Base-by-base conservation (phyloP, 1,140 invertebrate genomes). In the Bombus ignitus region DNA sequence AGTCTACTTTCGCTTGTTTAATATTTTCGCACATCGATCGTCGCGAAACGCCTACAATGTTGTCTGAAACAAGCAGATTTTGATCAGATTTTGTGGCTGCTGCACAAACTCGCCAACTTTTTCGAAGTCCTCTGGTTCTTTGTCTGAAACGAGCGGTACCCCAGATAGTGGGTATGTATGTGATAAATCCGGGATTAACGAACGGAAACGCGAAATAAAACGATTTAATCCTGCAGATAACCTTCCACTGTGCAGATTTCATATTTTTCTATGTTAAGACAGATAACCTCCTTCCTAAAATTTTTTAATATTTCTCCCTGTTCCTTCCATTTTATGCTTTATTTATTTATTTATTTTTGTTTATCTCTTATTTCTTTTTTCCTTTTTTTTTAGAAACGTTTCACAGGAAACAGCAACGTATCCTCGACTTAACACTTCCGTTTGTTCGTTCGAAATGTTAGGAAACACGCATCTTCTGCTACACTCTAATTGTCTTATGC, bases 101-200 rank as follows among this genome's bases (percentile, higher is more conserved):
- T 3, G 25, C 35, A 15, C 28, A 25, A 44, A 28, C 15, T 13
- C 15, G 22, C 9, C 28, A 83, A 68, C 42, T 68, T 83, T 77
- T 83, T 77, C 65, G 5, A 81, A 81, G 62, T 53, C 18, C 25
- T 42, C 53, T 3, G 42, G 32, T 47, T 62, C 6, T 35, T 9
- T 28, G 44, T 10, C 15, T 32, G 70, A 68, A 76, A 68, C 72
- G 72, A 44, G 81, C 47, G 47, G 47, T 47, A 4, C 18, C 44
- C 47, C 81, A 83, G 73, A 22, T 83, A 73, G 13, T 28, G 37
- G 62, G 25, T 25, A 18, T 72, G n/a, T n/a, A 18, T 22, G n/a
- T 15, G 62, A 62, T 42, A 62, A 65, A 75, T n/a, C 59, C 57
- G 8, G 72, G 74, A 83, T 83, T 77, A 83, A 70, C 28, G 22